These are phyloP conservation scores for Indicator indicator DNA, from an alignment of 2,113 vertebrate genomes.

Conservation along the genomic window DNA sequence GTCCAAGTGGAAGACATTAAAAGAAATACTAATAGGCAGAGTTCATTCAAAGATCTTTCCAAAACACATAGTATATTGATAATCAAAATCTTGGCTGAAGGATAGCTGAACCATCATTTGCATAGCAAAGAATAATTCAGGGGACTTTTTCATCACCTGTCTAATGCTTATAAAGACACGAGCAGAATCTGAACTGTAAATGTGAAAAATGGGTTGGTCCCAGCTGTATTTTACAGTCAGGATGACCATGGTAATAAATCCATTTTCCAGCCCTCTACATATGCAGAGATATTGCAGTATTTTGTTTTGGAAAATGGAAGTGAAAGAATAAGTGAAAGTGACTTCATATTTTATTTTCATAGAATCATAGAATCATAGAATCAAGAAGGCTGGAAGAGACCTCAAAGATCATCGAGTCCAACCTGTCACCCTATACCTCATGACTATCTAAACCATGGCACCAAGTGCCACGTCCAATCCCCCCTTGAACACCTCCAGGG, in stretches of 20 bases:
- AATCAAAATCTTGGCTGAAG: not conserved
- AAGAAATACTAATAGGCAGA: not conserved
- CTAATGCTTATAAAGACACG: not conserved
- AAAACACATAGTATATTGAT: not conserved
- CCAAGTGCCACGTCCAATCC: too few species aligned
- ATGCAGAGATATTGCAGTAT: not conserved
- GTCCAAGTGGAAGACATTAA: not conserved
- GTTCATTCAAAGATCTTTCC: not conserved
- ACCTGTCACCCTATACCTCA: too few species aligned
- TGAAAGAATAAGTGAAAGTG: not conserved
- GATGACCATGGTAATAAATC: not conserved
- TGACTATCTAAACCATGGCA: too few species aligned
- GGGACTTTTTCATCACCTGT: not conserved
- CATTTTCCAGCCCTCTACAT: not conserved
- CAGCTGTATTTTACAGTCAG: not conserved
- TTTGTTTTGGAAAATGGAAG: not conserved
- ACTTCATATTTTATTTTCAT: not conserved
- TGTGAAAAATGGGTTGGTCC: fast-evolving
- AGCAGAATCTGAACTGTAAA: not conserved
- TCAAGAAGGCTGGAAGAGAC: too few species aligned
- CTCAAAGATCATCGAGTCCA: too few species aligned
- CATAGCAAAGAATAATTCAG: not conserved
- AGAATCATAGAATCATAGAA: too few species aligned
- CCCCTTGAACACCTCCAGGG: too few species aligned
- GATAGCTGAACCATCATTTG: not conserved